Evolutionary conservation across 2,888 invertebrate species (phyloP), one percentile per base, ranked within the genome.

Genomic region (Druceiella hillmani): DNA sequence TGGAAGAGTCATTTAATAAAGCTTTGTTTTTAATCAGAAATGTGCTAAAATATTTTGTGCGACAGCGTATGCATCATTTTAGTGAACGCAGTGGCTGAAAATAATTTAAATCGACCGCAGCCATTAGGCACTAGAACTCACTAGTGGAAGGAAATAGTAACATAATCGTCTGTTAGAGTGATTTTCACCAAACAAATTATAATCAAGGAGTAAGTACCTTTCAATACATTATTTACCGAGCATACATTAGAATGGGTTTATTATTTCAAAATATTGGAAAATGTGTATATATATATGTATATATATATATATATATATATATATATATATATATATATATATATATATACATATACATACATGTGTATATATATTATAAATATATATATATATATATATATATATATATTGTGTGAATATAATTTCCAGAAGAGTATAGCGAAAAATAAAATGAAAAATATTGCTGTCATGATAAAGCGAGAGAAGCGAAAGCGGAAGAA

Each of bases 201-300:
- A 32, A 32, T 22, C 27, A 37, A 31, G 37, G 25, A 32, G 37
- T 37, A 37, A 37, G 31, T 36, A 17, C 9, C n/a, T 17, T 36
- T n/a, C n/a, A n/a, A n/a, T n/a, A n/a, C n/a, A n/a, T n/a, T 30
- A 24, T 30, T 30, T 16, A 9, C 9, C 28, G 29, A 28, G 36
- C 20, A 22, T 28, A 25, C 33, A 33, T 33, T 14, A 33, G n/a
- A n/a, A n/a, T n/a, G n/a, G n/a, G n/a, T n/a, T n/a, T n/a, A n/a
- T n/a, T n/a, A n/a, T n/a, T n/a, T n/a, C n/a, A 28, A 28, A 28
- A 12, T 28, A 28, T 9, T 28, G 29, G 14, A 28, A 28, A 14
- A 28, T n/a, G n/a, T n/a, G n/a, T n/a, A n/a, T n/a, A n/a, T n/a
- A n/a, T n/a, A n/a, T n/a, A n/a, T n/a, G n/a, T n/a, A n/a, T n/a